Evolutionary conservation across 2,888 invertebrate genomes (phyloP), one percentile per base, ranked within the genome.

Genomic region (Scaptomyza cyrtandrae): DNA sequence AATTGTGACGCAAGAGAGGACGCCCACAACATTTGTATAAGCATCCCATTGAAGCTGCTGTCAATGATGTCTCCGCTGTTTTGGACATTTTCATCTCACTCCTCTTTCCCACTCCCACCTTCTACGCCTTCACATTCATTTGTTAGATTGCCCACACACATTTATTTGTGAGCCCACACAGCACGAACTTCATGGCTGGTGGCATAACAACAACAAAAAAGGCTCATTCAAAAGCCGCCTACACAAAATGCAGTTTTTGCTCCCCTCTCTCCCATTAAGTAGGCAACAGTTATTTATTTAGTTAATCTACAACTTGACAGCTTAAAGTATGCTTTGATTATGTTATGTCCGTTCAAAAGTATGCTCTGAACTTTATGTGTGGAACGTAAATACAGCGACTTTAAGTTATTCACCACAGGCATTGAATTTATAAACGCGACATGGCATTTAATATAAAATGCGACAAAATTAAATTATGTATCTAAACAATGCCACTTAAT

Each of bases 1-100:
- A 62, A 62, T 62, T 57, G 70, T 78, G 75, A 75, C 78, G 75
- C 75, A 78, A 75, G 75, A 49, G 54, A 16, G 16, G 16, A 54
- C 70, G 75, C 72, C 75, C 31, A 75, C 75, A 49, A 57, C 37
- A 54, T 50, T 0, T 50, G 2, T 10, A 14, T 50, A 60, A 50
- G 57, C 71, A 62, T 54, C 57, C 33, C 69, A 62, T 56, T 68
- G 64, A 72, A 65, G 76, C 68, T 76, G 71, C 67, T 60, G 67
- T 75, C 75, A 75, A 75, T 75, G 71, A 58, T 63, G 66, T 75
- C 58, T 74, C 43, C 31, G 10, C 35, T 31, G 41, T 57, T 65
- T 65, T 41, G 41, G 45, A n/a, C 48, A 33, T 43, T 39, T 45
- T 39, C 24, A 24, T 24, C 6, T 1, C 37, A 13, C 24, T 3